phyloP scores from a whole-genome alignment of 2,888 invertebrate species.

The Thecophora atra region DNA sequence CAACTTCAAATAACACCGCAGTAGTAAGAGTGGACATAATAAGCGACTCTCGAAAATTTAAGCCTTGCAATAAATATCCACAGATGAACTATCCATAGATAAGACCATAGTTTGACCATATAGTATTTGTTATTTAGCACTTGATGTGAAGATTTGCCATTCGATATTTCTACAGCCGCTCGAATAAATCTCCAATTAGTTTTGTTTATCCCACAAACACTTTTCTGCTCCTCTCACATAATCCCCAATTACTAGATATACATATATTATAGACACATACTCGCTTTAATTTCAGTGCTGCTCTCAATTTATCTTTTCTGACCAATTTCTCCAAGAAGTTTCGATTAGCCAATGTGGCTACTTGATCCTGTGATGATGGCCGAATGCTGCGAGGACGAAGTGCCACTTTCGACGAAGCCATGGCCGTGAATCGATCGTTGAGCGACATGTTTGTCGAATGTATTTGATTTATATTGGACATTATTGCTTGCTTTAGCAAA shows the following conservation, averaged over 20 bases:
- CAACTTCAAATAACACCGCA: no score
- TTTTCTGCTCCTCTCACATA: no score
- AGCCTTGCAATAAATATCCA: no score
- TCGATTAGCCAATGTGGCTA: conserved; percentile 58
- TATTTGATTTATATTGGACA: conserved; percentile 51
- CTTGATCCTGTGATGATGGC: conserved; percentile 44
- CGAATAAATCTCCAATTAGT: no score
- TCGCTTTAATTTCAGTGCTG: conserved; percentile 65
- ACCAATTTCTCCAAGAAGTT: conserved; percentile 62
- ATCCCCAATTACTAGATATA: neutral
- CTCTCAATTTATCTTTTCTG: conserved; percentile 62
- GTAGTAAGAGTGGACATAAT: no score
- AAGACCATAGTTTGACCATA: no score
- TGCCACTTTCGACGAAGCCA: conserved; percentile 52
- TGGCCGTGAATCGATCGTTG: conserved; percentile 66
- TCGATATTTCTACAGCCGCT: no score
- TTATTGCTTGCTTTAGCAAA: neutral
- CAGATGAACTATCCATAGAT: no score
- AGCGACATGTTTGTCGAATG: conserved; percentile 67
- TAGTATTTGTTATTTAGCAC: no score
- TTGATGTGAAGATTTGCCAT: no score
- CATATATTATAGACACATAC: conserved; percentile 55
- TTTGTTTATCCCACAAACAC: no score
- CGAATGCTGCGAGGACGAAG: conserved; percentile 49
- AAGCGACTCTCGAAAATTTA: no score